phyloP scores from a whole-genome alignment of 2,888 invertebrate genomes.

The Charanyca ferruginea region DNA sequence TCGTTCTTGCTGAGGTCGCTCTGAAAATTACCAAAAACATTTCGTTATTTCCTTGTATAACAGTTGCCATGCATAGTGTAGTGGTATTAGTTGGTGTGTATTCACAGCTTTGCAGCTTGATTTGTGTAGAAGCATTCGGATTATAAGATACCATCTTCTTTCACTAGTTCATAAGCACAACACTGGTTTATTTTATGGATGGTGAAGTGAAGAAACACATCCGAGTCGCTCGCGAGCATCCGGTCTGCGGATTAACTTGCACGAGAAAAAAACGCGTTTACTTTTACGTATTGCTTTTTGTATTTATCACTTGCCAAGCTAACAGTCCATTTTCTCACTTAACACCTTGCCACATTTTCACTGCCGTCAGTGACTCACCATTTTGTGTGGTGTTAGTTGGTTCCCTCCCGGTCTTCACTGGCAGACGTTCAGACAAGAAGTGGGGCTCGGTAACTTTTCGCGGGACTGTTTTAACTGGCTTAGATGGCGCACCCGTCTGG shows the following conservation, averaged over 20 bases:
- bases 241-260: slow-evolving; percentile 85
- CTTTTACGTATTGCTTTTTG: slow-evolving; percentile 57
- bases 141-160: slow-evolving; percentile 79
- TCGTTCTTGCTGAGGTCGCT: slow-evolving; percentile 97
- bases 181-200: slow-evolving; percentile 76
- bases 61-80: slow-evolving; percentile 78
- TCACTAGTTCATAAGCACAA: slow-evolving; percentile 81
- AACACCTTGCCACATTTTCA: slow-evolving; percentile 87
- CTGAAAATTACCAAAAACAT: slow-evolving; percentile 92
- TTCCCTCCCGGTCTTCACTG: slow-evolving; percentile 93
- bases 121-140: slow-evolving; percentile 69
- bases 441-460: slow-evolving; percentile 93
- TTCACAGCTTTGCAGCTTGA: slow-evolving; percentile 75
- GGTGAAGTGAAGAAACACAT: slow-evolving; percentile 65
- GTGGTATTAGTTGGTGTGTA: slow-evolving; percentile 74
- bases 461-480: slow-evolving; percentile 94
- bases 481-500: slow-evolving; percentile 93
- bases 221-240: slow-evolving; percentile 78
- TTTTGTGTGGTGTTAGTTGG: slow-evolving; percentile 93
- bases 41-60: slow-evolving; percentile 83
- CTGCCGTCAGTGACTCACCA: slow-evolving; percentile 92
- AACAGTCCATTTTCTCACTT: slow-evolving; percentile 86
- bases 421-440: slow-evolving; percentile 95
- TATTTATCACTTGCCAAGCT: slow-evolving; percentile 79
- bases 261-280: slow-evolving; percentile 74